Conservation (phyloP, 2,888 invertebrate genomes). For the Terebella lapidaria region DNA sequence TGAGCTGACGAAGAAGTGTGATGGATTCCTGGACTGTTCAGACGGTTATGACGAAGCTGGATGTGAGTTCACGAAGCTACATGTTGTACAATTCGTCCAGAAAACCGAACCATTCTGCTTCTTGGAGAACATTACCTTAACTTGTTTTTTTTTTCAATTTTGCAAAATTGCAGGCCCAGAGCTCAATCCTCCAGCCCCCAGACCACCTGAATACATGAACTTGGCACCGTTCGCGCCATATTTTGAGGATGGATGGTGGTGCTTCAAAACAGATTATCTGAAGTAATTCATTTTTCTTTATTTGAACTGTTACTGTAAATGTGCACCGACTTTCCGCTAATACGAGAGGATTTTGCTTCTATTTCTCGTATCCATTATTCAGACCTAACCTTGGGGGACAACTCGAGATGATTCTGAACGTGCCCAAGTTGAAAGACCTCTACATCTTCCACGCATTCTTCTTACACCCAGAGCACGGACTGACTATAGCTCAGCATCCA, state of each 20-base stretch:
- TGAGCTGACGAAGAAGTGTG: constrained; percentile 69
- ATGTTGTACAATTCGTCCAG: background rate
- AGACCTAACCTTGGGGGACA: constrained; percentile 3
- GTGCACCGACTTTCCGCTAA: no score
- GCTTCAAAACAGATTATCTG: background rate
- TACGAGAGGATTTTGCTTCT: no score
- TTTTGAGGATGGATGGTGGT: background rate
- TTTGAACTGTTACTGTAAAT: no score
- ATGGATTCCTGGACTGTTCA: constrained; percentile 69
- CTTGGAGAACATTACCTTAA: no score
- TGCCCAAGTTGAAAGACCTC: constrained; percentile 22
- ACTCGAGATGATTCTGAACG: constrained; percentile 18
- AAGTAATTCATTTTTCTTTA: no score
- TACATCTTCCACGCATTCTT: constrained; percentile 21
- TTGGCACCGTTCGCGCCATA: background rate
- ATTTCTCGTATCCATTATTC: background rate
- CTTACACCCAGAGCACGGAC: constrained; percentile 78
- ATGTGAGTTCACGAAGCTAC: constrained; percentile 16
- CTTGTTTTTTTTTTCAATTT: no score
- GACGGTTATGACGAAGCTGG: constrained; percentile 25
- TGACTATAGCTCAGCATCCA: constrained; percentile 77
- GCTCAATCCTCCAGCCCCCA: background rate
- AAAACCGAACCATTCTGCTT: no score
- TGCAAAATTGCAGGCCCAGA: background rate
- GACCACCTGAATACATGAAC: background rate